Conservation (phyloP, 2,888 invertebrate species). For the Baronia brevicornis region DNA sequence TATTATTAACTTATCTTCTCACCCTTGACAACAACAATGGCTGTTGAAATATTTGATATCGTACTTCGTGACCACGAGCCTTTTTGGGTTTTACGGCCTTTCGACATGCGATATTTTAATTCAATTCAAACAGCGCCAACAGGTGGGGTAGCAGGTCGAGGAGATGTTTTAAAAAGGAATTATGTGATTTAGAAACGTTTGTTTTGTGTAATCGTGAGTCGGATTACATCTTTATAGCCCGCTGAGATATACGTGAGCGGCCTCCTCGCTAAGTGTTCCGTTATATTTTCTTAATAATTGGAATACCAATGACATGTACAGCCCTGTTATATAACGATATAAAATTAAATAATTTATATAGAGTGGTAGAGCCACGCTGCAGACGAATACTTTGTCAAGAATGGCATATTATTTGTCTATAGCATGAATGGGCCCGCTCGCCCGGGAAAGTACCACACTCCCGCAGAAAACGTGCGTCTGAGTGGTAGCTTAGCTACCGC, state of each 20-base stretch:
- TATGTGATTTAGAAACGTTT: constrained; percentile 32
- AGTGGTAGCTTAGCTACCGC: too few relatives aligned
- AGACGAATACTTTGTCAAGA: too few relatives aligned
- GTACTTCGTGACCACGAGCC: constrained; percentile 51
- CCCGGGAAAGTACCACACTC: too few relatives aligned
- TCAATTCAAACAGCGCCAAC: constrained; percentile 57
- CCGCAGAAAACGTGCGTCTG: too few relatives aligned
- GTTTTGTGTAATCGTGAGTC: constrained; percentile 48
- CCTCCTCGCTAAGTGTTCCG: constrained; percentile 22
- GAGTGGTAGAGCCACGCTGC: too few relatives aligned
- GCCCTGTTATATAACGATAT: constrained; percentile 20
- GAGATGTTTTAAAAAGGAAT: constrained; percentile 29
- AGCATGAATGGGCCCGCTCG: too few relatives aligned
- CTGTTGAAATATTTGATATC: constrained; percentile 70
- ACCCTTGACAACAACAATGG: constrained; percentile 73
- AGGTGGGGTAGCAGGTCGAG: constrained; percentile 40
- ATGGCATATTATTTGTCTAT: too few relatives aligned
- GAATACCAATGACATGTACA: constrained; percentile 18
- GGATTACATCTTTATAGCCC: constrained; percentile 54
- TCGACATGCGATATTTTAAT: constrained; percentile 68
- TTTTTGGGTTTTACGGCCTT: constrained; percentile 53
- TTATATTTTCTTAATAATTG: constrained; percentile 26
- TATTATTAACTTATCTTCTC: constrained; percentile 73
- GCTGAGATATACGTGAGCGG: constrained; percentile 36
- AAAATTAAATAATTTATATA: too few relatives aligned